Evolutionary conservation across 2,113 vertebrate species (phyloP), one percentile per base, ranked within the genome.

Genomic region (Notarius quadriscutis): DNA sequence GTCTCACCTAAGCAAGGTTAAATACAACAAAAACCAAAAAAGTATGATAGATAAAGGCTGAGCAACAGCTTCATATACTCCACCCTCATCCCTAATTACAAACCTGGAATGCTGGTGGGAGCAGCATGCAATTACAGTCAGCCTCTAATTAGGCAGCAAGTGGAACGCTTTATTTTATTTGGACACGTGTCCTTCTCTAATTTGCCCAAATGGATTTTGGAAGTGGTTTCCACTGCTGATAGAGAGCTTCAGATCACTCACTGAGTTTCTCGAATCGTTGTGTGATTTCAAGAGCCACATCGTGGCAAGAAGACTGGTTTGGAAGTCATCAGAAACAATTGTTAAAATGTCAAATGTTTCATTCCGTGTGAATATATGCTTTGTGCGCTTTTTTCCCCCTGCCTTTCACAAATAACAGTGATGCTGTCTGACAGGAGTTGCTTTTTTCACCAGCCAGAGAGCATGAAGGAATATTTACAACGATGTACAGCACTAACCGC

Each of bases 91-190:
- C 60, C 57, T 89, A 90, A 90, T 91, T 90, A 90, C 83, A 92
- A 91, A 89, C 86, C 89, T 77, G 71, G 81, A 77, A 80, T 88
- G 53, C 80, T 55, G 51, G 51, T 22, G 34, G 18, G 34, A 84
- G 86, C 78, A 86, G 86, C 81, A 50, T 88, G 41, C 85, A 86
- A 83, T 88, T 88, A 90, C 17, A 83, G 25, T 53, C 87, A 84
- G 80, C 22, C 90, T 92, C 84, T 90, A 89, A 92, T 92, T 89
- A 90, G 72, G 41, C 67, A 48, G 48, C 65, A 48, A 89, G 85
- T 83, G 57, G 85, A 86, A 60, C 48, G 30, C 85, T 63, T 53
- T 85, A 58, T 85, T 87, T 87, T 41, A 87, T 89, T 88, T 87
- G 87, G 77, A 86, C 84, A 34, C 48, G 30, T 88, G 85, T 81